phyloP scores from a whole-genome alignment of 2,113 vertebrate species.

The Reinhardtius hippoglossoides region DNA sequence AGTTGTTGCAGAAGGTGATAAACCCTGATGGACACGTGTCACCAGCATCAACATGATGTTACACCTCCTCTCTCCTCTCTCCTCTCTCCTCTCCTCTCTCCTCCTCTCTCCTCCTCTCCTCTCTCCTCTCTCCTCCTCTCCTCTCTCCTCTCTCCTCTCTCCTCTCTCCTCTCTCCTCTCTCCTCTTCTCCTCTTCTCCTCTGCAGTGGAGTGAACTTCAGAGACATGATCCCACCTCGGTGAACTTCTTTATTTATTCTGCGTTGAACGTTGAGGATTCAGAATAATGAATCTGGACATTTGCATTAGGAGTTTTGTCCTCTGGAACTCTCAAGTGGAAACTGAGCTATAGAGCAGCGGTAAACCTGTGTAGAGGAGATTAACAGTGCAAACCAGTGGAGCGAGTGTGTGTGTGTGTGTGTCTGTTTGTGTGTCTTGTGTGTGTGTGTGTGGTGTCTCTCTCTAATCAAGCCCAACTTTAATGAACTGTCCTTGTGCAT shows the following conservation, averaged over 20 bases:
- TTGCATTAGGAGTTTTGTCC: conserved; percentile 52
- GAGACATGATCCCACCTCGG: not conserved
- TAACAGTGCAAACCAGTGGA: conserved; percentile 31
- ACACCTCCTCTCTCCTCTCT: no score
- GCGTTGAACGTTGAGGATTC: not conserved
- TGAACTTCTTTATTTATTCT: conserved; percentile 6
- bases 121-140: no score
- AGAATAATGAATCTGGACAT: conserved; percentile 55
- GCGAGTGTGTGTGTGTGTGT: conserved; percentile 11
- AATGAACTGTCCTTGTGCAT: conserved; percentile 83
- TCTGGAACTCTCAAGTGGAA: conserved; percentile 28
- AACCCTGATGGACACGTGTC: no score
- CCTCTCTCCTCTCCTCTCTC: no score
- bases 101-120: not conserved
- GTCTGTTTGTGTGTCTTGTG: conserved; percentile 19
- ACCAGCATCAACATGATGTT: no score
- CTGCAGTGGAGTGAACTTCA: not conserved
- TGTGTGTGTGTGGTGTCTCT: conserved; percentile 49
- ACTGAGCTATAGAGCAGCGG: not conserved
- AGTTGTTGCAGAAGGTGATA: no score
- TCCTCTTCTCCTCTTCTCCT: not conserved
- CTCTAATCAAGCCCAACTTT: conserved; percentile 83
- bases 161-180: no score
- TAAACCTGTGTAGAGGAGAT: conserved; percentile 29
- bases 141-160: no score